A percentile compares a stretch with the other conserved stretches of the same genome.
Conservation (phyloP, 1,140 invertebrate genomes). For the Magallana angulata region DNA sequence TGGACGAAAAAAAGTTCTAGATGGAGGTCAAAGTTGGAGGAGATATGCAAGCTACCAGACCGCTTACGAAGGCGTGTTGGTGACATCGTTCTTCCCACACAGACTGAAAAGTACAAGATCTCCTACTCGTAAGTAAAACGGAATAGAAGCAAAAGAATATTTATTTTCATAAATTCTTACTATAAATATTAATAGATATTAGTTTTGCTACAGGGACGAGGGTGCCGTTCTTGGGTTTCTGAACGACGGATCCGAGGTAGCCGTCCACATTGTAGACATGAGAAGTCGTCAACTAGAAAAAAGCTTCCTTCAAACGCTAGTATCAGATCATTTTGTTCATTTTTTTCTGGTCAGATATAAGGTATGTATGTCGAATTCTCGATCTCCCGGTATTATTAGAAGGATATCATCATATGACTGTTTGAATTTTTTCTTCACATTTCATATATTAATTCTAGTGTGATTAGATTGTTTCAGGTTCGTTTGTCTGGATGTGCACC, state of each 20-base stretch:
- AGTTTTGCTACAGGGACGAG: slow-evolving; percentile 43
- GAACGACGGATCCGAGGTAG: slow-evolving; percentile 66
- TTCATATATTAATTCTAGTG: neutral
- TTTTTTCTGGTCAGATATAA: slow-evolving; percentile 67
- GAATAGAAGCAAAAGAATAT: too few relatives aligned
- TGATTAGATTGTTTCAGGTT: slow-evolving; percentile 2
- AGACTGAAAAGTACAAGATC: slow-evolving; percentile 59
- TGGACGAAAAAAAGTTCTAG: slow-evolving; percentile 54
- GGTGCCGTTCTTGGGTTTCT: slow-evolving; percentile 64
- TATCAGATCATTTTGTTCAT: slow-evolving; percentile 57
- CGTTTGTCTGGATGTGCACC: neutral
- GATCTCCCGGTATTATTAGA: neutral
- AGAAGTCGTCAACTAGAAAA: slow-evolving; percentile 51
- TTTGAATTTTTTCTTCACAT: neutral
- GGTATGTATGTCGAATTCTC: slow-evolving; percentile 47
- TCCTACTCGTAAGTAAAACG: slow-evolving; percentile 61
- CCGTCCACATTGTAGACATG: slow-evolving; percentile 59
- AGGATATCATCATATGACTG: neutral
- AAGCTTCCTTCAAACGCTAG: slow-evolving; percentile 59
- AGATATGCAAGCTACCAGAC: slow-evolving; percentile 62
- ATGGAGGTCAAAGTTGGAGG: slow-evolving; percentile 60
- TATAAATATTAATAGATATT: too few relatives aligned
- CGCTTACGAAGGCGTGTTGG: slow-evolving; percentile 58
- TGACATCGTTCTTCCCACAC: slow-evolving; percentile 62
- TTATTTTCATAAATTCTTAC: too few relatives aligned